Evolutionary conservation across 2,888 invertebrate genomes (phyloP).

Genomic region (Syrphus vitripennis): DNA sequence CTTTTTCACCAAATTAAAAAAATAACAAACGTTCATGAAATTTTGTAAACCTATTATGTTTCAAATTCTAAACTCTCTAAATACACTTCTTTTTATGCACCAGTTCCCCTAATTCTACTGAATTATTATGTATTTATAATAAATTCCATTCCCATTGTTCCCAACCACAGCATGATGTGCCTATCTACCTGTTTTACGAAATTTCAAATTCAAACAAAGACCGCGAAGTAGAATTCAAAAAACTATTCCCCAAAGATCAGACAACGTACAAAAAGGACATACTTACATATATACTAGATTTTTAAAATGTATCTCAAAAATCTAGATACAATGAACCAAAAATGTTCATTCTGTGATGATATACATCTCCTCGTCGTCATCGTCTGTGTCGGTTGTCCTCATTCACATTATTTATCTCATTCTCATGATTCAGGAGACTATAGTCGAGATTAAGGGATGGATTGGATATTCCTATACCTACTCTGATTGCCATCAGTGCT

Average conservation of each 20-base stretch:
- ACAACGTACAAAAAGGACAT: background rate
- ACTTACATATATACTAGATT: background rate
- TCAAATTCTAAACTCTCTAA: too few relatives aligned
- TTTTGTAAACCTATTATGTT: too few relatives aligned
- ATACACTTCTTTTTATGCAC: too few relatives aligned
- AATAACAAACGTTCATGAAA: too few relatives aligned
- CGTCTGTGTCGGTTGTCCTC: background rate
- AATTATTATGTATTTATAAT: too few relatives aligned
- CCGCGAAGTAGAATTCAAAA: conserved; percentile 9
- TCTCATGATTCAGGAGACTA: background rate
- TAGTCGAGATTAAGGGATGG: conserved; percentile 49
- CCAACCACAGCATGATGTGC: too few relatives aligned
- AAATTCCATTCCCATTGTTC: too few relatives aligned
- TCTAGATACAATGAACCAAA: conserved; percentile 56
- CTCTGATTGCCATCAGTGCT: background rate
- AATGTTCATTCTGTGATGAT: conserved; percentile 51
- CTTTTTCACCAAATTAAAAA: too few relatives aligned
- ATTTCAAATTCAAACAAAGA: background rate
- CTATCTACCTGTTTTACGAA: too few relatives aligned
- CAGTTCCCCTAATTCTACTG: too few relatives aligned
- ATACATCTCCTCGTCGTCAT: background rate
- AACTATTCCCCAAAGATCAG: conserved; percentile 28
- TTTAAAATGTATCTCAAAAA: conserved; percentile 57
- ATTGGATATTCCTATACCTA: background rate
- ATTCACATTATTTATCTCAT: conserved; percentile 5